Evolutionary conservation across 2,888 invertebrate species (phyloP).

Genomic region (Heliconius erato): DNA sequence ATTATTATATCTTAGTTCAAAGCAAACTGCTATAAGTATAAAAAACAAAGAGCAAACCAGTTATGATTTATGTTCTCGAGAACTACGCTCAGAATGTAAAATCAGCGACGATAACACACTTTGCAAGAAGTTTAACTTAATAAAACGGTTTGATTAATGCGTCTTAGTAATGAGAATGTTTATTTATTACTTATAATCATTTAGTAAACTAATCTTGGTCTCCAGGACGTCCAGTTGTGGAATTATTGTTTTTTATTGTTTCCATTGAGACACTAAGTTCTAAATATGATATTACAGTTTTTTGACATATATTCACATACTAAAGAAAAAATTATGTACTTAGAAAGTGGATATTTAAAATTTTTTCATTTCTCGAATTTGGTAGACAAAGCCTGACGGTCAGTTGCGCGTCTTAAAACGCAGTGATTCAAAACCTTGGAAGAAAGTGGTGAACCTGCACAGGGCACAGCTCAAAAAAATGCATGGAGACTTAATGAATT

Average conservation of each 20-base stretch:
- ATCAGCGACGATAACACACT: conserved; percentile 22
- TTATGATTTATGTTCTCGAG: conserved; percentile 36
- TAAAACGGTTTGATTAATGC: conserved; percentile 24
- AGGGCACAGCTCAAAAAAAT: too few relatives aligned
- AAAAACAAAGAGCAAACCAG: not conserved
- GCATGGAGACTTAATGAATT: too few relatives aligned
- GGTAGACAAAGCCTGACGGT: too few relatives aligned
- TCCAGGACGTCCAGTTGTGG: not conserved
- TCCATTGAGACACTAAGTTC: not conserved
- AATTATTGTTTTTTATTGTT: not conserved
- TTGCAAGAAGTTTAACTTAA: conserved; percentile 26
- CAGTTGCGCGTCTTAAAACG: too few relatives aligned
- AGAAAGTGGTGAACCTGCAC: too few relatives aligned
- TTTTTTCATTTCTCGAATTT: too few relatives aligned
- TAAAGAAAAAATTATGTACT: too few relatives aligned
- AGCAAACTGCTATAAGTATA: not conserved
- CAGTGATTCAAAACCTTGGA: too few relatives aligned
- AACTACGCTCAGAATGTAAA: conserved; percentile 31
- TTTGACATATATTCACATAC: too few relatives aligned
- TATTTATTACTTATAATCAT: not conserved
- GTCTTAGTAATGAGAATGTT: conserved; percentile 1
- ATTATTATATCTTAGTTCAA: conserved; percentile 15
- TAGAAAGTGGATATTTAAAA: too few relatives aligned
- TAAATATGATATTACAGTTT: too few relatives aligned
- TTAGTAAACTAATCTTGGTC: not conserved